A percentile compares a stretch with the other conserved stretches of the same genome.
Evolutionary conservation across 2,888 invertebrate genomes (phyloP).

Genomic region (Epistrophe eligans): DNA sequence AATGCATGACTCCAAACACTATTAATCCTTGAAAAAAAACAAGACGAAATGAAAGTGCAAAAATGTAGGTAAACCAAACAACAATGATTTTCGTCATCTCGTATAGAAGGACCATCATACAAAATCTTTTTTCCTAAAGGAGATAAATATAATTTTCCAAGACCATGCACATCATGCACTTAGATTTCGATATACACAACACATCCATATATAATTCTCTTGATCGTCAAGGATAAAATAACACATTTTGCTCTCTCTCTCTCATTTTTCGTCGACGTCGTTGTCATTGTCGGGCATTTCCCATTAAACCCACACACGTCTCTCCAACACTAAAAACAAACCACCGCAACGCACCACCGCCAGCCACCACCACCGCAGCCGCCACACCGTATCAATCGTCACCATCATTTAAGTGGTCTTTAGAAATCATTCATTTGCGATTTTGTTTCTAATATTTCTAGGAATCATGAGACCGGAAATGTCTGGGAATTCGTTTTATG

Average conservation of each 20-base stretch:
- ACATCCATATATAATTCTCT: too few relatives aligned
- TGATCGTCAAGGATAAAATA: neutral
- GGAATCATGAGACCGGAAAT: neutral
- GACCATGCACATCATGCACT: too few relatives aligned
- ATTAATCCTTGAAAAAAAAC: too few relatives aligned
- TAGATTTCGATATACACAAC: too few relatives aligned
- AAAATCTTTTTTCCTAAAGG: too few relatives aligned
- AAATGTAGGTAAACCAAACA: too few relatives aligned
- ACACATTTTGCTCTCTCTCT: neutral
- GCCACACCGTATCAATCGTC: neutral
- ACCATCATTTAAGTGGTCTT: neutral
- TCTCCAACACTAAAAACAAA: neutral
- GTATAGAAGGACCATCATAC: too few relatives aligned
- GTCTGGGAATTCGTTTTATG: neutral
- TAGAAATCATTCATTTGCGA: neutral
- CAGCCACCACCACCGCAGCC: too few relatives aligned
- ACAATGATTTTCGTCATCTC: too few relatives aligned
- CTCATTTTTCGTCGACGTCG: neutral
- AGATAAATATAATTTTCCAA: too few relatives aligned
- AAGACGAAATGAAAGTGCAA: too few relatives aligned
- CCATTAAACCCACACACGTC: slow-evolving; percentile 4
- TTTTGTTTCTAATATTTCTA: neutral
- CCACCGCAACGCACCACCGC: neutral
- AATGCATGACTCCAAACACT: too few relatives aligned
- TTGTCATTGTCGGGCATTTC: neutral